phyloP scores from a whole-genome alignment of 1,140 invertebrate species.

The Ceratina australensis region DNA sequence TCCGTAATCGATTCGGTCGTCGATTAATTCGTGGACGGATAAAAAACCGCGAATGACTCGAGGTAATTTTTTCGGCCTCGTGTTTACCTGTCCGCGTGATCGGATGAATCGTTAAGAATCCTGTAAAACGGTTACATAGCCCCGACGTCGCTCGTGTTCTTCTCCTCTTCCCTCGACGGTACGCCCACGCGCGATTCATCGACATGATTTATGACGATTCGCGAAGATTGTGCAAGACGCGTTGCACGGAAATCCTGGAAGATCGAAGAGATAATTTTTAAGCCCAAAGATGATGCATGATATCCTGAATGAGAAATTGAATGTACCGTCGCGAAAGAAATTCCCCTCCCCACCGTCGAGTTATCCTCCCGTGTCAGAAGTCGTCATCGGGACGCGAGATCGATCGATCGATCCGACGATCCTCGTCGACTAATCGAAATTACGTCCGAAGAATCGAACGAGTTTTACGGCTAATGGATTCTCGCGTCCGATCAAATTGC shows the following conservation, averaged over 20 bases:
- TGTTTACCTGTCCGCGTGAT: too few relatives aligned
- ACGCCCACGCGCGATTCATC: slow-evolving; percentile 54
- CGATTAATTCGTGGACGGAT: too few relatives aligned
- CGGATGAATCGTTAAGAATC: slow-evolving; percentile 37
- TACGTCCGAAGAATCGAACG: not conserved
- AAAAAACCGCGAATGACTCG: too few relatives aligned
- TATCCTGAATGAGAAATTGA: slow-evolving; percentile 40
- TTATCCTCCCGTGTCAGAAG: not conserved
- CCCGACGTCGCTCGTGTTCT: too few relatives aligned
- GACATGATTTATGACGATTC: slow-evolving; percentile 60
- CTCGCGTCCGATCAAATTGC: not conserved
- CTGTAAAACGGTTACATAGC: slow-evolving; percentile 37
- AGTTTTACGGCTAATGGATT: too few relatives aligned
- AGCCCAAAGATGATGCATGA: slow-evolving; percentile 45
- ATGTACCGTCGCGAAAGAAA: slow-evolving; percentile 9
- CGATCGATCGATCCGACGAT: slow-evolving; percentile 11
- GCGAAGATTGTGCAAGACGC: slow-evolving; percentile 50
- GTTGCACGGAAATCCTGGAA: slow-evolving; percentile 49
- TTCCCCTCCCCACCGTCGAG: not conserved
- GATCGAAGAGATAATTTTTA: slow-evolving; percentile 54
- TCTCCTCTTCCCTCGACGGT: too few relatives aligned
- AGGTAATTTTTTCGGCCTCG: too few relatives aligned
- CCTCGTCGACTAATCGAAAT: not conserved
- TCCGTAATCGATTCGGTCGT: too few relatives aligned
- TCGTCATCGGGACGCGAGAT: not conserved